Conservation (phyloP, 2,113 vertebrate species). For the Phodopus roborovskii region DNA sequence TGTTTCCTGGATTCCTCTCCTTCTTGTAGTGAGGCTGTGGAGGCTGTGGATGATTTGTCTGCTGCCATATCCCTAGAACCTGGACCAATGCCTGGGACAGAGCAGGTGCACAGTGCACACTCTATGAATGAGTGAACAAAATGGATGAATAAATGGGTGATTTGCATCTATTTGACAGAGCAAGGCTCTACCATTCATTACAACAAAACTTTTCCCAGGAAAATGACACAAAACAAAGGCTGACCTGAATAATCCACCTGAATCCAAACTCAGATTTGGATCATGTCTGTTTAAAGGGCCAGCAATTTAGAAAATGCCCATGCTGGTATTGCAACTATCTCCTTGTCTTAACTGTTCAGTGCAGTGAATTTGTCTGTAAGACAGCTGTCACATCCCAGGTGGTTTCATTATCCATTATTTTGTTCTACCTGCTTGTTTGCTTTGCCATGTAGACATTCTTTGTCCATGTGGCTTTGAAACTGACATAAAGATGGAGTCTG, state of each 20-base stretch:
- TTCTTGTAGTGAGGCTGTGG: not conserved
- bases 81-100: not conserved
- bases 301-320: not conserved
- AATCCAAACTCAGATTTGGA: not conserved
- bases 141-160: not conserved
- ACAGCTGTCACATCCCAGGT: not conserved
- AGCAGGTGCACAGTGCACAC: not conserved
- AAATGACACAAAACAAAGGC: not conserved
- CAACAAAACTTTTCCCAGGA: not conserved
- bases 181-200: not conserved
- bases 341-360: not conserved
- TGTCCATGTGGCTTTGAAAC: slow-evolving; percentile 45
- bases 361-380: not conserved
- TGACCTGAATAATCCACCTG: not conserved
- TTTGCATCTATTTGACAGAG: not conserved
- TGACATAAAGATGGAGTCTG: not conserved
- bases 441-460: not conserved
- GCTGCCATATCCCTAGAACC: not conserved
- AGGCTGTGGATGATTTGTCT: not conserved
- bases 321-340: not conserved
- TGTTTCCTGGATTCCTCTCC: not conserved
- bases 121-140: not conserved
- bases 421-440: not conserved
- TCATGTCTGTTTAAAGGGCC: not conserved
- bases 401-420: not conserved